These are phyloP conservation scores for Osmerus mordax DNA, from an alignment of 2,113 vertebrate species.

Conservation along the genomic window DNA sequence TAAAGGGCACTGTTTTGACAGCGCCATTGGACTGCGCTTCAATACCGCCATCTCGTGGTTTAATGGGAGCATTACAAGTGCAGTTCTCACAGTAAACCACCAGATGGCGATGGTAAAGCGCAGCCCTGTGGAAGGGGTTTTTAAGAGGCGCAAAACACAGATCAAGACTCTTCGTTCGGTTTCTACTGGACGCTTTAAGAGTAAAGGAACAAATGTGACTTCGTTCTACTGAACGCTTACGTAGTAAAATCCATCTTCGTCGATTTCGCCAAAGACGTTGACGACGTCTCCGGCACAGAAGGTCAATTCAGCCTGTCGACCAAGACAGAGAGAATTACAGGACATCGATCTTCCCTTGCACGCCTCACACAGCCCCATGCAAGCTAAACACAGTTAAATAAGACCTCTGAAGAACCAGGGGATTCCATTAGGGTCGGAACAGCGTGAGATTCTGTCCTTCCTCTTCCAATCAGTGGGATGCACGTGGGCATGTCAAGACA, in stretches of 20 bases:
- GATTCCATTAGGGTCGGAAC: conserved; percentile 32
- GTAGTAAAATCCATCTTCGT: conserved; percentile 98
- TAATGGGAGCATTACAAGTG: too few relatives aligned
- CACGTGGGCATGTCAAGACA: conserved; percentile 51
- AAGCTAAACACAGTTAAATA: not conserved
- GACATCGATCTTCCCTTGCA: not conserved
- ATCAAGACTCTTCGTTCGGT: too few relatives aligned
- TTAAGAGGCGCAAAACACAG: not conserved
- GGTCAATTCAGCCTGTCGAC: conserved; percentile 84
- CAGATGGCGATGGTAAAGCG: too few relatives aligned
- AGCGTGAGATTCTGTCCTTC: conserved; percentile 57
- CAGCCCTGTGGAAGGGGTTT: too few relatives aligned
- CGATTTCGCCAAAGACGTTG: conserved; percentile 91
- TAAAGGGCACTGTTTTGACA: not conserved
- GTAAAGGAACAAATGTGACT: not conserved
- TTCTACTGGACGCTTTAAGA: not conserved
- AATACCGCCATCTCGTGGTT: too few relatives aligned
- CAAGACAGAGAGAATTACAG: conserved; percentile 15
- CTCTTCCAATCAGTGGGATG: conserved; percentile 60
- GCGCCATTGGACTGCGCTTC: too few relatives aligned
- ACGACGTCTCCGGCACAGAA: conserved; percentile 97
- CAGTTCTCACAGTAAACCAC: too few relatives aligned
- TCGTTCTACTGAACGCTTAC: conserved; percentile 72
- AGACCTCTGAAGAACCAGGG: conserved; percentile 35
- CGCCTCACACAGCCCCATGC: not conserved